Base-by-base conservation (phyloP, 2,888 invertebrate species). In the Ametastegia equiseti region DNA sequence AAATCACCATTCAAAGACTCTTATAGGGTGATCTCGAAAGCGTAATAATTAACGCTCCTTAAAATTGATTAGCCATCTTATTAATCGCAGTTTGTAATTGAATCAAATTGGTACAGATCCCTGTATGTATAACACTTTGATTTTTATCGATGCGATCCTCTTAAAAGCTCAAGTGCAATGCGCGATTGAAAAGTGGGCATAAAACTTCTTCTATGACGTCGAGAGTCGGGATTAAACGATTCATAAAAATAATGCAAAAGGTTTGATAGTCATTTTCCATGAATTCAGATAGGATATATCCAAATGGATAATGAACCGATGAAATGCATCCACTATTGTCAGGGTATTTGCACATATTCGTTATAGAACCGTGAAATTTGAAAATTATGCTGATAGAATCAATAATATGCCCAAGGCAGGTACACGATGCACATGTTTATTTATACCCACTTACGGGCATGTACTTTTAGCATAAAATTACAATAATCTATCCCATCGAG, bases 11-110 rank as follows among this genome's bases (percentile, higher is more conserved):
- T 30, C 30, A 60, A 60, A 60, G 11, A 60, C 60, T 60, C 60
- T 60, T 30, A n/a, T n/a, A 39, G 67, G 39, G 23, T 67, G 67
- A 39, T 67, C 67, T 67, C 15, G 67, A 67, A 67, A n/a, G 67
- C 23, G 36, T 67, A 67, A n/a, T n/a, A n/a, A 67, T 67, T 67
- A 67, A 67, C 36, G 67, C 36, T 1, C 39, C 67, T 67, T 39
- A 67, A 39, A 67, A 67, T 67, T 67, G 36, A 67, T 67, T 39
- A 39, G 19, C 19, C 39, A 3, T 23, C 67, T 39, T 39, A 39
- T 67, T 67, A 39, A 39, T 39, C 11, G 23, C 3, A 39, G 2
- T 67, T 67, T 19, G 67, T 23, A 60, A 60, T 60, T 60, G 23
- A 60, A 60, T 60, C 0, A 30, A 15, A 5, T 42, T 6, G 42